Evolutionary conservation across 2,888 invertebrate genomes (phyloP).

Genomic region (Metacarcinus magister): DNA sequence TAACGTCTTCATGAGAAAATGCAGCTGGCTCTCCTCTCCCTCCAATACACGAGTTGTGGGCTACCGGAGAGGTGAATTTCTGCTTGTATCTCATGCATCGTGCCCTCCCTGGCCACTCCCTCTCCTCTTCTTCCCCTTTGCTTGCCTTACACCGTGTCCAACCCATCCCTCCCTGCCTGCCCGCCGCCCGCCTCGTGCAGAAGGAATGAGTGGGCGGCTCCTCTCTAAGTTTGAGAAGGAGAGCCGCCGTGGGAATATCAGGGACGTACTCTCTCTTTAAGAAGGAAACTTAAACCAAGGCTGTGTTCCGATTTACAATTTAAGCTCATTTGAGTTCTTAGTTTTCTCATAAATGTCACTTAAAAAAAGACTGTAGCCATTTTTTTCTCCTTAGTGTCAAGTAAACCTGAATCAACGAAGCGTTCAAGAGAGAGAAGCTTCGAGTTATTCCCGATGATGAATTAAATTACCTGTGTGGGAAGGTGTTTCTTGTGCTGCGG

Average conservation of each 20-base stretch:
- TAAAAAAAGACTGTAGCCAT: background rate
- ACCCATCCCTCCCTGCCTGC: background rate
- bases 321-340: background rate
- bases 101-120: background rate
- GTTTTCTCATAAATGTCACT: background rate
- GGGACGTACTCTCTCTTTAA: background rate
- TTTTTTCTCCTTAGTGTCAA: background rate
- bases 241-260: background rate
- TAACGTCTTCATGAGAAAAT: constrained; percentile 8
- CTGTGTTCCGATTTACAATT: background rate
- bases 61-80: background rate
- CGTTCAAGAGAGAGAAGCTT: background rate
- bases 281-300: background rate
- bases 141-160: background rate
- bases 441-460: background rate
- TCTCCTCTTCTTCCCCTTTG: background rate
- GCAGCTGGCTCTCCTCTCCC: background rate
- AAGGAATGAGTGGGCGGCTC: constrained; percentile 10
- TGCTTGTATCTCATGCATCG: background rate
- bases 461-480: constrained; percentile 10
- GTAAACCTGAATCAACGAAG: background rate
- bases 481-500: background rate
- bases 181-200: background rate
- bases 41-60: background rate
- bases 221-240: background rate